Evolutionary conservation across 1,140 invertebrate species (phyloP), one percentile per base, ranked within the genome.

Genomic region (Anthonomus grandis): DNA sequence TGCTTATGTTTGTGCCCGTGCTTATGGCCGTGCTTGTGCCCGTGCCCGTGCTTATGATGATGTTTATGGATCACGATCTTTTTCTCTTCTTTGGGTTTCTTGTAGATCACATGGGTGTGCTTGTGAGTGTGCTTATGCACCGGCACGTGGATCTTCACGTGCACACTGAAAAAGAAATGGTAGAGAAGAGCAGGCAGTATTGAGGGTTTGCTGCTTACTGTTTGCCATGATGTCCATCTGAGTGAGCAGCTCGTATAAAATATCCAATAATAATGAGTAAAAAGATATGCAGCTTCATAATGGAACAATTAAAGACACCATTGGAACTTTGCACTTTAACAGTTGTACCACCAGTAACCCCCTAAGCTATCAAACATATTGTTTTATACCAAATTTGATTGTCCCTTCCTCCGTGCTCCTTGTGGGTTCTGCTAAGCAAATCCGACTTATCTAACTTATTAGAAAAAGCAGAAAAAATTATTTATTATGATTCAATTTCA

Each of bases 101-200:
- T 62, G 24, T 54, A 45, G 10, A 63, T 39, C 15, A 41, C 53
- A 31, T 59, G 51, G 4, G 38, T 59, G 41, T 63, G 57, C 12
- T 59, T 55, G 15, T 63, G 57, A 5, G 38, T 46, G 48, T 59
- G 46, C 10, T 59, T 44, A 4, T 42, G 21, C 9, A 53, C 22
- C n/a, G 61, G 61, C 17, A 59, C 47, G 15, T 44, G 9, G 41
- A 63, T 59, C 24, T 63, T 63, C 6, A 63, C 36, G 39, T 63
- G 61, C 24, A 63, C 61, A 53, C 61, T 63, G 39, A 5, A 54
- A 19, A 38, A 27, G 15, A 12, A 17, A 55, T 23, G 17, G 12
- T 21, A 23, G 22, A n/a, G 1, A 4, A 4, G n/a, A n/a, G n/a
- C n/a, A n/a, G n/a, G n/a, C n/a, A n/a, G n/a, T 17, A 41, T 41